phyloP scores from a whole-genome alignment of 35 echinoderm and acorn worm genomes.

The Eucidaris tribuloides region DNA sequence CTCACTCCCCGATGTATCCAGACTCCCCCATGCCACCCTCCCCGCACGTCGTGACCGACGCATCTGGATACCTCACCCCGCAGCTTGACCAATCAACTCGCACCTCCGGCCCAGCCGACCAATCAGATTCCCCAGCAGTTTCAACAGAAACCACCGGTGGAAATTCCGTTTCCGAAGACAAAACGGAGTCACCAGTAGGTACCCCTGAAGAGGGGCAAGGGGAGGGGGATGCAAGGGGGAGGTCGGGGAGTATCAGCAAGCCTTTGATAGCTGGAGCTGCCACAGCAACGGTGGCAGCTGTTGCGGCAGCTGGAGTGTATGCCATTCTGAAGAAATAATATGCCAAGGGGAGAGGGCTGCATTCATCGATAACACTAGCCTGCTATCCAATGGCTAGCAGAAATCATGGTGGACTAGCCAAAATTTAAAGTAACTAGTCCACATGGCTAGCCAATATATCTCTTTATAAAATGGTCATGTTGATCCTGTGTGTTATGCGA shows the following conservation, averaged over 20 bases:
- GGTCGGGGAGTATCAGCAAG: neutral
- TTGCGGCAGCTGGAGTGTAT: neutral
- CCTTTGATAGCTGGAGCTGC: neutral
- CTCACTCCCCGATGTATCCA: neutral
- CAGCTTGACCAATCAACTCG: neutral
- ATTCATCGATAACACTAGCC: no score
- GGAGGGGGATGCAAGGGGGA: neutral
- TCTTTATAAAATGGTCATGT: no score
- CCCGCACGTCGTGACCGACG: neutral
- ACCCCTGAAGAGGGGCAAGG: neutral
- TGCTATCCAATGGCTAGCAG: no score
- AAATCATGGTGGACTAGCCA: no score
- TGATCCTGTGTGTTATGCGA: no score
- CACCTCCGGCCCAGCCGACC: neutral
- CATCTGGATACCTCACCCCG: neutral
- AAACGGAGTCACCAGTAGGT: neutral
- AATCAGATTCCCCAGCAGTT: neutral
- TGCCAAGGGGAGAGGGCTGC: no score
- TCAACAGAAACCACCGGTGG: no score
- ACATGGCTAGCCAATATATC: no score
- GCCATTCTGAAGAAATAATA: slow-evolving; percentile 12
- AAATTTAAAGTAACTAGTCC: no score
- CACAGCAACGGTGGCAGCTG: neutral
- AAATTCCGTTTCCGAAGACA: neutral
- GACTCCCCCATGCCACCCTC: neutral